Evolutionary conservation across 2,888 invertebrate genomes (phyloP), one percentile per base, ranked within the genome.

Genomic region (Apoderus coryli): DNA sequence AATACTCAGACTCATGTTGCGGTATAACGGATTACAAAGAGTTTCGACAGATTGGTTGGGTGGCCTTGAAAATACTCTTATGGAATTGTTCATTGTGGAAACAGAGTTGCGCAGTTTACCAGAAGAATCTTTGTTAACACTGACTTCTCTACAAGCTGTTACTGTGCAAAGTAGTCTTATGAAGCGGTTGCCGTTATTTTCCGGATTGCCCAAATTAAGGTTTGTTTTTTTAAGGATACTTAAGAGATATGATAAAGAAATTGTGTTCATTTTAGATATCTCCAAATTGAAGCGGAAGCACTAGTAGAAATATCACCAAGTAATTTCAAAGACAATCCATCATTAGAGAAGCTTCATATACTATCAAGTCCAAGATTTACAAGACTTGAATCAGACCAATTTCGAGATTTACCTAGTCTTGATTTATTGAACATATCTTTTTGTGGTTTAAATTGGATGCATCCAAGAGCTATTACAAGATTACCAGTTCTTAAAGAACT

Each of bases 61-160:
- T 32, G 76, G 79, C 12, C 65, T 84, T 30, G 84, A 85, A 55
- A 68, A 69, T 22, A 72, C 72, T 28, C 59, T 88, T 16, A 71
- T 85, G 42, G 88, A 88, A 60, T 66, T 88, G 32, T 88, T 77
- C 47, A 67, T 88, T 15, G 86, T 86, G 2, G 88, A 88, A 56
- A 80, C 82, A 10, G 76, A 79, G 40, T 54, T 88, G 28, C 68
- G 79, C 36, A 81, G 73, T 43, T 61, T 86, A 28, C 85, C 86
- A 0, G 66, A 75, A 2, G 85, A 85, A 53, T 79, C 81, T 44
- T 57, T 88, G 26, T 67, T 72, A 39, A 75, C 76, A 45, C 60
- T 85, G 44, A 69, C 72, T 44, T 73, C 75, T 40, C 62, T 86
- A 31, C 78, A 86, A 63, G 88, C 88, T 3, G 67, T 86, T 23